Evolutionary conservation across 2,888 invertebrate species (phyloP), one percentile per base, ranked within the genome.

Genomic region (Apotomis betuletana): DNA sequence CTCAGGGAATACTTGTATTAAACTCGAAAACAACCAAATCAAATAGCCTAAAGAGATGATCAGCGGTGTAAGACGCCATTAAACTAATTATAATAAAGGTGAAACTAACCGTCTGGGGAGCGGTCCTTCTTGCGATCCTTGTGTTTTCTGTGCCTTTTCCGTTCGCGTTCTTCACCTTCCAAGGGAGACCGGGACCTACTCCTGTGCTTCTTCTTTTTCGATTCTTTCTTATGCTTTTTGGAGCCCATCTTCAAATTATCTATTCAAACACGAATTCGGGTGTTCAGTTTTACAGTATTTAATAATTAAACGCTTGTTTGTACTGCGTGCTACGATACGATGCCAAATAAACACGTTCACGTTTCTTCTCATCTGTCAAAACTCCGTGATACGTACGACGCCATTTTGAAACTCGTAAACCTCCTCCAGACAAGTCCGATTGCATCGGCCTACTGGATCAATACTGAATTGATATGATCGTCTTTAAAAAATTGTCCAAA

Each of bases 211-310:
- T 95, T 94, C 89, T 96, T 96, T 84, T 95, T 95, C 3, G 94
- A 91, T 54, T 95, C 95, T 81, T 95, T 95, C 84, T 96, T 96
- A 80, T 96, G 96, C 83, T 96, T 95, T 86, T 95, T 96, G 36
- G 96, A 96, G 79, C 96, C 96, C 96, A 96, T 96, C 78, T 54
- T 68, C n/a, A 51, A 3, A n/a, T 44, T 46, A 41, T 10, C 38
- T 12, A 13, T 44, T 61, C 5, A 57, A 57, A 52, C 62, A 6
- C 13, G 5, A 10, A 57, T 49, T 51, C 46, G 49, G 5, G n/a
- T 38, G n/a, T 59, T 58, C 3, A 15, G 36, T 65, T 49, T 36
- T 49, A 36, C 9, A 15, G 15, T 9, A 41, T 46, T 55, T n/a
- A 44, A 38, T 55, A 61, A 52, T 36, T 38, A 44, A 57, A 13